phyloP scores from a whole-genome alignment of 2,113 vertebrate genomes.

The Perognathus longimembris region DNA sequence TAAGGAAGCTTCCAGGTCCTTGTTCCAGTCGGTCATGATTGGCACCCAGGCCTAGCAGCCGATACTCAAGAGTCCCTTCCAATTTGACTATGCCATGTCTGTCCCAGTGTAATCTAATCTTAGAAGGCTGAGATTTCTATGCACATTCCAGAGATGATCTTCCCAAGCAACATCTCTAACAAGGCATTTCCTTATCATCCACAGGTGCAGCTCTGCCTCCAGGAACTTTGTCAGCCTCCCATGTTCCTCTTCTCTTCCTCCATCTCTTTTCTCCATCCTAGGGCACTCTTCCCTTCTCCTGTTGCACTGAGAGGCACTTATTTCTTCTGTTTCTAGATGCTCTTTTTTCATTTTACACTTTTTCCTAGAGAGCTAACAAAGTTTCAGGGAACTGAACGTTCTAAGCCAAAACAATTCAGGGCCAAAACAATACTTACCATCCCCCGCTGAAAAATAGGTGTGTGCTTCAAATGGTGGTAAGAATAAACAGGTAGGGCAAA shows the following conservation, averaged over 20 bases:
- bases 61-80: not conserved
- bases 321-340: not conserved
- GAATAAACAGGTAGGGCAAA: not conserved
- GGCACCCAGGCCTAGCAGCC: not conserved
- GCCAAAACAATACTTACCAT: not conserved
- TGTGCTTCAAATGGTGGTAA: not conserved
- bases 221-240: not conserved
- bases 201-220: not conserved
- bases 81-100: not conserved
- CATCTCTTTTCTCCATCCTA: not conserved
- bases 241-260: not conserved
- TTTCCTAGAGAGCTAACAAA: not conserved
- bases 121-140: not conserved
- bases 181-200: not conserved
- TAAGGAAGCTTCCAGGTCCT: not conserved
- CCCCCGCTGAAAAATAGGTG: not conserved
- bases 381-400: not conserved
- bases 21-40: too few relatives aligned
- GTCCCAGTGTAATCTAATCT: not conserved
- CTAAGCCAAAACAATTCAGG: not conserved
- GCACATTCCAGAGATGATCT: fast-evolving
- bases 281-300: not conserved
- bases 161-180: too few relatives aligned
- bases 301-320: not conserved
- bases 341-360: not conserved